Evolutionary conservation across 2,888 invertebrate species (phyloP), one percentile per base, ranked within the genome.

Genomic region (Calameuta filiformis): DNA sequence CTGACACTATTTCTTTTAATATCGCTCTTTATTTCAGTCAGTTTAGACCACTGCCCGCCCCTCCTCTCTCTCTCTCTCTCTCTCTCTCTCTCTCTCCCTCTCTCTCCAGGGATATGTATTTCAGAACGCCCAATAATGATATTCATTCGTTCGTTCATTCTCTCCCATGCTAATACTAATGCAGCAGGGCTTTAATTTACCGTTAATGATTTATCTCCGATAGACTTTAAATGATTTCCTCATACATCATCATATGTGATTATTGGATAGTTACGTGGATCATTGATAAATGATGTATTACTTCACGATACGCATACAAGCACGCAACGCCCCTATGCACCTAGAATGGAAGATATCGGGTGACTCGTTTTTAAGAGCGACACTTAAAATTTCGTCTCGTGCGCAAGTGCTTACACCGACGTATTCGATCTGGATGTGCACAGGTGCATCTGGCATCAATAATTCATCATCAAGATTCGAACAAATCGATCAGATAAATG

Each of bases 1-100:
- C 23, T 40, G 40, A 2, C 56, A 56, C 23, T 23, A 9, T 56
- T 37, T 37, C 12, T 37, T 37, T 37, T 37, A 37, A 80, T 79
- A 83, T 83, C 82, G 82, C 81, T 81, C 81, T 81, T 77, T 80
- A 82, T 81, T 81, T 84, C 85, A 12, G 15, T 23, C 30, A 2
- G 23, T 69, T 40, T 35, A 12, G 35, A 35, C 12, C 35, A 35
- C 37, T 69, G 78, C 77, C 78, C 76, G 77, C 80, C 78, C 73
- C 71, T 69, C 40, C 35, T 33, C 23, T 23, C 69, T 69, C 12
- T 75, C 35, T 34, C 12, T n/a, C 69, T 76, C 15, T 76, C 69
- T 30, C 31, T 69, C 35, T 69, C 12, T 1, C 40, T 40, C 12
- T 37, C 12, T 37, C 12, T 12, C 15, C 15, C 15, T 23, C 6